These are phyloP conservation scores for Crotophaga sulcirostris DNA, from an alignment of 2,113 vertebrate species.

Conservation along the genomic window DNA sequence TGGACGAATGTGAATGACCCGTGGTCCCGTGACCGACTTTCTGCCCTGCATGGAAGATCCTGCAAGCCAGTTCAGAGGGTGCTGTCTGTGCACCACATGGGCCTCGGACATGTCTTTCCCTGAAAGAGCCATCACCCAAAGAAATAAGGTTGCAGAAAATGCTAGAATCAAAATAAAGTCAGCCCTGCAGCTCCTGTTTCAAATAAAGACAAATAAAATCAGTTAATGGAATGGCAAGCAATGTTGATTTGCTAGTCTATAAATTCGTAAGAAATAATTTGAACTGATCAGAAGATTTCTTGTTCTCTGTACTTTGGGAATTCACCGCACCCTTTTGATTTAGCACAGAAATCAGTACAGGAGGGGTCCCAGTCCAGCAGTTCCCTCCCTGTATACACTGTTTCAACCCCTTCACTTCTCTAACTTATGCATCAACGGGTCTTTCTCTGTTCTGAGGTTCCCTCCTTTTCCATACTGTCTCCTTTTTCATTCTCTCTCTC, in stretches of 20 bases:
- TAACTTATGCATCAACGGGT: not conserved
- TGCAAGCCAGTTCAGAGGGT: not conserved
- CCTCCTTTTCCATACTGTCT: not conserved
- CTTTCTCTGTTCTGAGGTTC: not conserved
- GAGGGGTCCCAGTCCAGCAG: not conserved
- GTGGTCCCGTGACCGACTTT: fast-evolving
- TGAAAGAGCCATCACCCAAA: not conserved
- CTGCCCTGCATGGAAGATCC: not conserved
- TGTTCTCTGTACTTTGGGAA: not conserved
- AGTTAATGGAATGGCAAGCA: not conserved
- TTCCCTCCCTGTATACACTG: not conserved
- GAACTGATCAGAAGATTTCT: not conserved
- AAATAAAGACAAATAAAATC: not conserved
- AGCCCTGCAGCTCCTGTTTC: not conserved
- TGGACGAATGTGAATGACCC: not conserved
- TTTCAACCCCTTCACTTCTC: not conserved
- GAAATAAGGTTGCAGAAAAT: not conserved
- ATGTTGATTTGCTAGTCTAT: not conserved
- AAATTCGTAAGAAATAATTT: not conserved
- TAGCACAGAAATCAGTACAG: not conserved
- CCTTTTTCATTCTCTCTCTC: not conserved
- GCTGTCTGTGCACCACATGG: fast-evolving
- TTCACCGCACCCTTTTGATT: not conserved
- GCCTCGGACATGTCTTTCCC: fast-evolving
- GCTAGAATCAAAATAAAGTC: not conserved